Conservation (phyloP, 2,888 invertebrate genomes). For the Hypsopygia costalis region DNA sequence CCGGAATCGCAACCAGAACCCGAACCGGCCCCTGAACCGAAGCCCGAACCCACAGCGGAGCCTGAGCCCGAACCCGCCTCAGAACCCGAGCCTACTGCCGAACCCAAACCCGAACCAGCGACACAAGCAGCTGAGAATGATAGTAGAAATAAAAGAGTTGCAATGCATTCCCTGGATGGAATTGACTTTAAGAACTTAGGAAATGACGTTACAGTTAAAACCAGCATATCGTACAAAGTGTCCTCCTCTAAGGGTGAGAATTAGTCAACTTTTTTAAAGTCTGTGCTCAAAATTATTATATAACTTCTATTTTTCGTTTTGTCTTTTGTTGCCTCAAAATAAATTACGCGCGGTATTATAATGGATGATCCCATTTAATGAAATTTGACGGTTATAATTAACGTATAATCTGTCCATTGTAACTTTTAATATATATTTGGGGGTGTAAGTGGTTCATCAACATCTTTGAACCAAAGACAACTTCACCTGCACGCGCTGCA, state of each 20-base stretch:
- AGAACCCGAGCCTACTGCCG: slow-evolving; percentile 53
- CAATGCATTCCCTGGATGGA: slow-evolving; percentile 68
- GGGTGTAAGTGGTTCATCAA: too few relatives aligned
- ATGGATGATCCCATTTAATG: too few relatives aligned
- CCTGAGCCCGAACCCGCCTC: slow-evolving; percentile 57
- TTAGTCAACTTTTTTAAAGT: too few relatives aligned
- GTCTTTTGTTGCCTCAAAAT: too few relatives aligned
- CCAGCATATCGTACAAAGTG: slow-evolving; percentile 89
- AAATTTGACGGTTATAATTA: too few relatives aligned
- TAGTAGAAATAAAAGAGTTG: slow-evolving; percentile 79
- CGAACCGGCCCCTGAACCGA: slow-evolving; percentile 42
- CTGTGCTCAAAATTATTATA: too few relatives aligned
- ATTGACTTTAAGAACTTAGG: slow-evolving; percentile 70
- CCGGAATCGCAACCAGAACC: slow-evolving; percentile 30
- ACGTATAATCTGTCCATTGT: too few relatives aligned
- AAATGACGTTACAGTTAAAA: slow-evolving; percentile 86
- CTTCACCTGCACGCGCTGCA: too few relatives aligned
- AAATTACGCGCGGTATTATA: too few relatives aligned
- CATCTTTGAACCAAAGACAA: too few relatives aligned
- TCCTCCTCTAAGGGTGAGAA: slow-evolving; percentile 78
- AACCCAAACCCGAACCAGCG: slow-evolving; percentile 59
- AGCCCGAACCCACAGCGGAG: slow-evolving; percentile 26
- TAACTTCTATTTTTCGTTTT: too few relatives aligned
- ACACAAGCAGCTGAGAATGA: slow-evolving; percentile 39
- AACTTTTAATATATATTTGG: too few relatives aligned